These are phyloP conservation scores for Apodemus sylvaticus DNA, from an alignment of 2,113 vertebrate species.

Conservation along the genomic window DNA sequence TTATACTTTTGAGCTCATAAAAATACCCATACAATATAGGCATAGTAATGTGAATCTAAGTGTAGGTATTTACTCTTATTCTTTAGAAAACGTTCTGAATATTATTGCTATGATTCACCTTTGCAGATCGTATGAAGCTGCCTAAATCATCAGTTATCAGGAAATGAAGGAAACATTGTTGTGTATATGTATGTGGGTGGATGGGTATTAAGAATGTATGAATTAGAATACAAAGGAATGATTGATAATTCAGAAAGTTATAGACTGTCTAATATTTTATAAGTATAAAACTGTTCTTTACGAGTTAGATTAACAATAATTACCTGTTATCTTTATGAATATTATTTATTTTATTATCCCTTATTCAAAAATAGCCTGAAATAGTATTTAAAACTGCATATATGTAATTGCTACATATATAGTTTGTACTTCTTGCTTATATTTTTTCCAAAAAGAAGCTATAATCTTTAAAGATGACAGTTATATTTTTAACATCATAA, in stretches of 20 bases:
- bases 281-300: constrained; percentile 22
- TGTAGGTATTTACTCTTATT: not conserved
- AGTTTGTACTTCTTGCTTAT: not conserved
- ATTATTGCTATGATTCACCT: not conserved
- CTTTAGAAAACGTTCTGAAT: not conserved
- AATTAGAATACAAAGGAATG: not conserved
- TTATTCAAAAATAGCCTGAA: not conserved
- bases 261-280: not conserved
- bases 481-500: not conserved
- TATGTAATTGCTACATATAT: no score
- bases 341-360: not conserved
- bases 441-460: not conserved
- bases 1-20: not conserved
- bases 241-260: not conserved
- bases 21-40: not conserved
- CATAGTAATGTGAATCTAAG: not conserved
- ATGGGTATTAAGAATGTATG: not conserved
- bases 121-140: not conserved
- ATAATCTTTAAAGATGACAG: not conserved
- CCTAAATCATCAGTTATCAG: not conserved
- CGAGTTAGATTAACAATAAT: constrained; percentile 42
- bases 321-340: not conserved
- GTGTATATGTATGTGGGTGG: not conserved
- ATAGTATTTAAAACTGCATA: not conserved
- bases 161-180: not conserved